Evolutionary conservation across 2,113 vertebrate species (phyloP).

Genomic region (Pteropus alecto): DNA sequence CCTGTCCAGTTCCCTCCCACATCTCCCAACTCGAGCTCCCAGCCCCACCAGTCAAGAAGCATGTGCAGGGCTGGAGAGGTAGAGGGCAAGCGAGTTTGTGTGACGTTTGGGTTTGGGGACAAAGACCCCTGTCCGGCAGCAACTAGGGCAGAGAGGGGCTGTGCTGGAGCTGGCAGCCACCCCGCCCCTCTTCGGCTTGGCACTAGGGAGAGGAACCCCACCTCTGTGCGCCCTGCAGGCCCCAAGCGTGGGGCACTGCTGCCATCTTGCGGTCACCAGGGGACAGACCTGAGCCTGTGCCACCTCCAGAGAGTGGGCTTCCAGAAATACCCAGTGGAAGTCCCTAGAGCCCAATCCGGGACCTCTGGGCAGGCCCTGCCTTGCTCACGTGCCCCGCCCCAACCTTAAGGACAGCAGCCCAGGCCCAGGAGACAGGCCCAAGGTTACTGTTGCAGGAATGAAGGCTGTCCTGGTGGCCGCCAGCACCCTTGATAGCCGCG

Average conservation of each 20-base stretch:
- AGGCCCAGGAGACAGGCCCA: not conserved
- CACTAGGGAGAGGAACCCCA: fast-evolving
- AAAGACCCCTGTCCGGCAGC: too few species aligned
- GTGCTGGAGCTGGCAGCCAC: not conserved
- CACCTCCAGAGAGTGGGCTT: not conserved
- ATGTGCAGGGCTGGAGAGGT: not conserved
- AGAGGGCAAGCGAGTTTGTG: not conserved
- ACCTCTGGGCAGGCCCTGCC: not conserved
- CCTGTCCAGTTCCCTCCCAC: fast-evolving
- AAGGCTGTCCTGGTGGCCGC: not conserved
- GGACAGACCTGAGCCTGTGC: not conserved
- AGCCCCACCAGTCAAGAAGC: not conserved
- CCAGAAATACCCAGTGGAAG: not conserved
- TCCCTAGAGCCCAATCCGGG: not conserved
- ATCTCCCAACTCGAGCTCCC: not conserved
- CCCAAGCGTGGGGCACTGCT: not conserved
- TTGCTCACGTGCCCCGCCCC: not conserved
- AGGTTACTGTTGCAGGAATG: not conserved
- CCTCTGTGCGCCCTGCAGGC: fast-evolving
- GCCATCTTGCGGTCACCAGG: not conserved
- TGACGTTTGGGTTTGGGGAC: not conserved
- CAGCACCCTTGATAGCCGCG: not conserved
- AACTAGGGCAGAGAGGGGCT: too few species aligned
- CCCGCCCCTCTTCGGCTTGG: fast-evolving
- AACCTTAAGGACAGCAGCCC: not conserved